phyloP scores from a whole-genome alignment of 2,113 vertebrate species.

The Verasper variegatus region DNA sequence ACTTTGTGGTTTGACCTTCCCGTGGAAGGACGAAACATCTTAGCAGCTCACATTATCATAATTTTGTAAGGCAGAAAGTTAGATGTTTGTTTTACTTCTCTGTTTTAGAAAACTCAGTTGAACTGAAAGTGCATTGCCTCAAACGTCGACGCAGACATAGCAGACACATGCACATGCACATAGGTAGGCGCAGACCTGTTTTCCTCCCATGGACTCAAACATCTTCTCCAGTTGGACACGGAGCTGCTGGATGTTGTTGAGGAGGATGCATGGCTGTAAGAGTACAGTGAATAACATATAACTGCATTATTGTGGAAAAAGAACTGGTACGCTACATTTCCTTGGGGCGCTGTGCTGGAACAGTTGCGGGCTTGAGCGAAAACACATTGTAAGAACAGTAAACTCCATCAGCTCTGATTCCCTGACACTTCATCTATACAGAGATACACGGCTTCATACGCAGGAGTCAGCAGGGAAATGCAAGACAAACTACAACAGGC shows the following conservation, averaged over 20 bases:
- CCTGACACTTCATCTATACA: slow-evolving; percentile 53
- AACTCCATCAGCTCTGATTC: slow-evolving; percentile 52
- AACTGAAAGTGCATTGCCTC: slow-evolving; percentile 38
- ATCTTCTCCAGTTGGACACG: slow-evolving; percentile 98
- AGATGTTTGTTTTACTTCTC: not conserved
- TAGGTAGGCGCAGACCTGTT: slow-evolving; percentile 85
- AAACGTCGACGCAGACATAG: slow-evolving; percentile 7
- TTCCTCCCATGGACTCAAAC: slow-evolving; percentile 99
- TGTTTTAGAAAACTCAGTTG: not conserved
- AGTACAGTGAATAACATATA: slow-evolving; percentile 5
- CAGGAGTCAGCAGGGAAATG: slow-evolving; percentile 40
- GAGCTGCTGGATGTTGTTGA: slow-evolving; percentile 98
- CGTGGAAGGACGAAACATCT: not conserved
- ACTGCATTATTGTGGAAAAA: not conserved
- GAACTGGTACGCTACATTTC: no score
- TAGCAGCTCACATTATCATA: not conserved
- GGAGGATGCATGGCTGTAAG: slow-evolving; percentile 92
- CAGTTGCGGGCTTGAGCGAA: not conserved
- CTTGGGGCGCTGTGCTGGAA: no score
- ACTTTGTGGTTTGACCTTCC: slow-evolving; percentile 5
- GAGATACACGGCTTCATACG: slow-evolving; percentile 19
- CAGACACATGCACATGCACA: not conserved
- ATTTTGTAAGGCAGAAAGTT: not conserved
- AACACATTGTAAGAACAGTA: slow-evolving; percentile 22
- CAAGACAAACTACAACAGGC: slow-evolving; percentile 45